Conservation (phyloP, 2,797 vertebrate genomes). For the Gymnodraco acuticeps region DNA sequence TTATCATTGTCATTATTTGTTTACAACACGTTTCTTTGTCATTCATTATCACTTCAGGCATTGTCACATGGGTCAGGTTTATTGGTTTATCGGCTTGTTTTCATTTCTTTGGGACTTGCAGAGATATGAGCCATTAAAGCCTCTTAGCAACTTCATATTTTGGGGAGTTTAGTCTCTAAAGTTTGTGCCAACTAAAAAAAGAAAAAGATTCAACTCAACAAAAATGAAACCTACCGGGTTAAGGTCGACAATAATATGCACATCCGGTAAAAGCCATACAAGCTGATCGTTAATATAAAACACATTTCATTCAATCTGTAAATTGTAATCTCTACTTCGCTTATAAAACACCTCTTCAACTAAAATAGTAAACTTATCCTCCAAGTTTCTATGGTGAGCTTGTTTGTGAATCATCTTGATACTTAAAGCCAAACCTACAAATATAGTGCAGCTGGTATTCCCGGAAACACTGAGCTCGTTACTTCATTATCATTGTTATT, state of each 20-base stretch:
- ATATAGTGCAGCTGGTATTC: background rate
- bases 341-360: background rate
- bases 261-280: background rate
- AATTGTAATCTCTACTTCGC: background rate
- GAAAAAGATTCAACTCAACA: background rate
- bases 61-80: too few species aligned
- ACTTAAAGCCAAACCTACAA: background rate
- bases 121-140: too few species aligned
- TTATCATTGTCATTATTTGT: too few species aligned
- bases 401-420: constrained; percentile 3
- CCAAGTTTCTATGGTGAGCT: background rate
- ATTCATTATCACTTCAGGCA: too few species aligned
- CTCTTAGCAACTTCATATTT: too few species aligned
- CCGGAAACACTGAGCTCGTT: background rate
- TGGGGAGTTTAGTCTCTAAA: too few species aligned
- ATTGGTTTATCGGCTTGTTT: too few species aligned
- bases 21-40: too few species aligned
- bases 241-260: background rate
- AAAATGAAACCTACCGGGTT: too few species aligned
- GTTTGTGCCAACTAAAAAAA: background rate
- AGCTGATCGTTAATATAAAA: background rate
- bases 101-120: too few species aligned
- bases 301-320: background rate
- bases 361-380: background rate
- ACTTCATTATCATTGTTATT: background rate